A percentile compares a stretch with the other conserved stretches of the same genome.
These are phyloP conservation scores for Catocala nupta DNA, from an alignment of 2,888 invertebrate genomes.

Conservation along the genomic window DNA sequence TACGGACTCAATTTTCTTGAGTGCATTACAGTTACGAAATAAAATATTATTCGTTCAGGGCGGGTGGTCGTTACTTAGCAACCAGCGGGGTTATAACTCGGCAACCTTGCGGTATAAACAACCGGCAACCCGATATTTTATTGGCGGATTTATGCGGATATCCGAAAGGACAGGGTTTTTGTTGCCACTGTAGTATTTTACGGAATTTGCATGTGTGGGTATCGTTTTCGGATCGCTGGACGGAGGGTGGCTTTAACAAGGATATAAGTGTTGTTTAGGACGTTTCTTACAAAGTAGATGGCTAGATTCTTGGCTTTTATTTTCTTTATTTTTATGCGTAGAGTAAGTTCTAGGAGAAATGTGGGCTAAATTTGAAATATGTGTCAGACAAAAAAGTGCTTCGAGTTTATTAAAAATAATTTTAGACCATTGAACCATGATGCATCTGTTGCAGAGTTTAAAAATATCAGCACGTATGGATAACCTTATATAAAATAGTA, in stretches of 20 bases:
- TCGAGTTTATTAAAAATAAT: too few species aligned
- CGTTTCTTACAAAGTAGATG: slow-evolving; percentile 7
- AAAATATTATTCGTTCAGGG: slow-evolving; percentile 59
- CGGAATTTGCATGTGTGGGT: slow-evolving; percentile 48
- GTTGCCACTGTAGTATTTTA: slow-evolving; percentile 47
- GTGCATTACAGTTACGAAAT: slow-evolving; percentile 69
- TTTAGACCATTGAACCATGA: too few species aligned
- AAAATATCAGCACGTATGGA: too few species aligned
- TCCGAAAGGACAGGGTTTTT: slow-evolving; percentile 56
- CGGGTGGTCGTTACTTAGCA: slow-evolving; percentile 44
- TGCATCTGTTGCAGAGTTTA: too few species aligned
- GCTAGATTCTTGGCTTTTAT: slow-evolving; percentile 2
- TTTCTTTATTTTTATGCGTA: not conserved
- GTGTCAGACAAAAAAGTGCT: too few species aligned
- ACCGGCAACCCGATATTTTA: slow-evolving; percentile 63
- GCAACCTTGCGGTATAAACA: slow-evolving; percentile 60
- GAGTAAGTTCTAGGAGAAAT: not conserved
- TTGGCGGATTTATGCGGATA: slow-evolving; percentile 61
- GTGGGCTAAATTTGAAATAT: too few species aligned
- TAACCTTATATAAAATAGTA: too few species aligned
- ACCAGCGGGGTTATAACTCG: slow-evolving; percentile 60
- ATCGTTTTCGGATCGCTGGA: slow-evolving; percentile 36
- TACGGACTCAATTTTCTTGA: slow-evolving; percentile 71
- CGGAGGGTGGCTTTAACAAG: slow-evolving; percentile 4
- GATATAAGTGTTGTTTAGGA: not conserved